phyloP scores from a whole-genome alignment of 2,797 vertebrate genomes.

The Spizella passerina region DNA sequence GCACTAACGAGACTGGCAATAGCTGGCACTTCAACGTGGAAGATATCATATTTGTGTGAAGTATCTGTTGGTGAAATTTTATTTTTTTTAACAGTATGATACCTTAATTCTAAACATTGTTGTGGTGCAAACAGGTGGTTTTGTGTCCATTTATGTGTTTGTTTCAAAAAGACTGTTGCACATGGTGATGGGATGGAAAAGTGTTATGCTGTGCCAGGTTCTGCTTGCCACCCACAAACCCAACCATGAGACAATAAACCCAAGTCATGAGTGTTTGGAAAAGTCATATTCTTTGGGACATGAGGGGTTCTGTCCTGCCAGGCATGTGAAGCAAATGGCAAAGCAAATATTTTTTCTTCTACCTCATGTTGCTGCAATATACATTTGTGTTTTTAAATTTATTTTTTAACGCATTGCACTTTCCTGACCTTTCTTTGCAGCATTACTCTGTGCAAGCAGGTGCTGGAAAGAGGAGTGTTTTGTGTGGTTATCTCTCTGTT shows the following conservation, averaged over 20 bases:
- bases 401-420: background rate
- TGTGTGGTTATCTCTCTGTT: background rate
- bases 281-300: background rate
- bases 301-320: background rate
- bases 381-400: background rate
- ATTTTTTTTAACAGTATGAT: background rate
- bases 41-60: background rate
- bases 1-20: rapidly evolving
- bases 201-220: background rate
- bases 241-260: background rate
- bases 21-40: background rate
- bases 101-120: background rate
- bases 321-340: background rate
- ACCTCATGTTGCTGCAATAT: background rate
- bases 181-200: background rate
- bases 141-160: background rate
- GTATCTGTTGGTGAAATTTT: background rate
- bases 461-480: background rate
- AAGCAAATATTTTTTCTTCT: background rate
- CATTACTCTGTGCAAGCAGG: background rate
- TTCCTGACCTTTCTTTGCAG: background rate
- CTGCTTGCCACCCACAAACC: background rate
- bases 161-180: background rate
- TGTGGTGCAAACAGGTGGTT: rapidly evolving
- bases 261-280: background rate